These are phyloP conservation scores for Rosalia funebris DNA, from an alignment of 2,888 invertebrate species.

Conservation along the genomic window DNA sequence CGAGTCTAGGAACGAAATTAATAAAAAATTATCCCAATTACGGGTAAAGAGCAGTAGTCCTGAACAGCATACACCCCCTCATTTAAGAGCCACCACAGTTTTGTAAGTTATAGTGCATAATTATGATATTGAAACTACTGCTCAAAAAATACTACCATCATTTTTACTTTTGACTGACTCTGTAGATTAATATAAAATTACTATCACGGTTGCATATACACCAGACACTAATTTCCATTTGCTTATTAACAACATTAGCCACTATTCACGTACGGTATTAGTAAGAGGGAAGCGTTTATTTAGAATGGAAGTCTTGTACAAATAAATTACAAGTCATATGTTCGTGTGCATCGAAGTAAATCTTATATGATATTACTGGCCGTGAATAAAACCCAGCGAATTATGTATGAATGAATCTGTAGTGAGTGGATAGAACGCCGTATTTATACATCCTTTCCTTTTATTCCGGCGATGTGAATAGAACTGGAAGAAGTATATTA, in stretches of 20 bases:
- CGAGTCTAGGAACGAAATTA: too few species aligned
- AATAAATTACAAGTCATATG: constrained; percentile 1
- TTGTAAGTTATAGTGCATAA: too few species aligned
- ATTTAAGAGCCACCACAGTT: too few species aligned
- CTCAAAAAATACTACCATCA: too few species aligned
- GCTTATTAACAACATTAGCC: background rate
- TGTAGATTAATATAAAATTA: too few species aligned
- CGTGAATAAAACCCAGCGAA: constrained; percentile 17
- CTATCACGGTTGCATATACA: too few species aligned
- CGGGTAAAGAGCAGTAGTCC: too few species aligned
- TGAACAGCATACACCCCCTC: too few species aligned
- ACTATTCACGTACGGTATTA: background rate
- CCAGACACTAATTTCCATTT: too few species aligned
- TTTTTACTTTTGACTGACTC: too few species aligned
- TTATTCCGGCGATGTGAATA: background rate
- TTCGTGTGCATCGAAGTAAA: constrained; percentile 2
- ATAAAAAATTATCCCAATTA: too few species aligned
- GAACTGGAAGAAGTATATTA: constrained; percentile 5
- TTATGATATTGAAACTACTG: too few species aligned
- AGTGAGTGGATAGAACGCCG: background rate
- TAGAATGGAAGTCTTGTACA: constrained; percentile 1
- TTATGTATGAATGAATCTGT: constrained; percentile 17
- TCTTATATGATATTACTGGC: constrained; percentile 11
- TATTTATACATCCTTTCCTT: background rate
- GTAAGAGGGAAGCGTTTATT: background rate